Evolutionary conservation across 2,888 invertebrate species (phyloP).

Genomic region (Cybosia mesomella): DNA sequence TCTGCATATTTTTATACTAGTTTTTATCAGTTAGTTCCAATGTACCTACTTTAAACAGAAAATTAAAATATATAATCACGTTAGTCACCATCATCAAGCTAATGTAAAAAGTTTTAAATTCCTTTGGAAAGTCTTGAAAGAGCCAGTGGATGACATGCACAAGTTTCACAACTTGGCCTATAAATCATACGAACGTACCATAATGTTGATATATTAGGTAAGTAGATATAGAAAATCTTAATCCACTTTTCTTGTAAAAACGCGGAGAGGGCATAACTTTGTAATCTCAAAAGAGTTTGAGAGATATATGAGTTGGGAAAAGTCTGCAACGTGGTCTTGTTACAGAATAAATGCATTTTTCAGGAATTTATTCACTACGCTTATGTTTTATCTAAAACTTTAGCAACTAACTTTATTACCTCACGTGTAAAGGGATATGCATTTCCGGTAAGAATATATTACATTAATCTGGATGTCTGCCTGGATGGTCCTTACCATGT

Average conservation of each 20-base stretch:
- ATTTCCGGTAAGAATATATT: background rate
- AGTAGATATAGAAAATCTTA: constrained; percentile 80
- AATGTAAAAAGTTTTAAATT: constrained; percentile 82
- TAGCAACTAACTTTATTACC: background rate
- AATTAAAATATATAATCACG: constrained; percentile 49
- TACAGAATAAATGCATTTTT: constrained; percentile 55
- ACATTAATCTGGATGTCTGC: too few species aligned
- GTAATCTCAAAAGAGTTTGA: constrained; percentile 75
- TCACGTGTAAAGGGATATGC: background rate
- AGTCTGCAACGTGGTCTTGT: constrained; percentile 55
- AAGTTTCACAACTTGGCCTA: constrained; percentile 81
- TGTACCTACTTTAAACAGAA: background rate
- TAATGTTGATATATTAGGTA: constrained; percentile 80
- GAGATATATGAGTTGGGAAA: constrained; percentile 66
- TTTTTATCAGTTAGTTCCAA: too few species aligned
- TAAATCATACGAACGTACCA: constrained; percentile 81
- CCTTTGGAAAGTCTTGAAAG: constrained; percentile 74
- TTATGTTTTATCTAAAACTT: constrained; percentile 31
- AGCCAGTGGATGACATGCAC: constrained; percentile 82
- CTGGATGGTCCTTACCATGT: too few species aligned
- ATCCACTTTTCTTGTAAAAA: constrained; percentile 83
- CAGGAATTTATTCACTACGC: constrained; percentile 38
- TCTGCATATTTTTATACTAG: too few species aligned
- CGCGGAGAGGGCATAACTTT: constrained; percentile 69
- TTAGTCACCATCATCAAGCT: constrained; percentile 67